Conservation (phyloP, 2,888 invertebrate genomes). For the Perdita meconis region DNA sequence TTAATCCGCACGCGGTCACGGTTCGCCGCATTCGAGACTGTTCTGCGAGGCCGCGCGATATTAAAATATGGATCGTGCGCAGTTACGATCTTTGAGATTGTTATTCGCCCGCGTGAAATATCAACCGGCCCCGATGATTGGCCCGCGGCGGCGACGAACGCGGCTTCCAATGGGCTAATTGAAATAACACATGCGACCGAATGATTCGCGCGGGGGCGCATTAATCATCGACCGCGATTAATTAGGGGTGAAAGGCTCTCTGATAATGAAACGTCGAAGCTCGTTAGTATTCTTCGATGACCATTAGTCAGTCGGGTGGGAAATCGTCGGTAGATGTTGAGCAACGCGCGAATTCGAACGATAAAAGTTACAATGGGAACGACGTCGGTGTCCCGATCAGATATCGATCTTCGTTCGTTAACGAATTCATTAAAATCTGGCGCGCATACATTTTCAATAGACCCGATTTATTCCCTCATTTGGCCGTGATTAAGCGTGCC, state of each 20-base stretch:
- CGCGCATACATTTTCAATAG: slow-evolving; percentile 25
- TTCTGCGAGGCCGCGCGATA: slow-evolving; percentile 9
- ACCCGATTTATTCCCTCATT: slow-evolving; percentile 49
- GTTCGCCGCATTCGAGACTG: background rate
- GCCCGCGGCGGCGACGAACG: slow-evolving; percentile 24
- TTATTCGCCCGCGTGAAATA: slow-evolving; percentile 24
- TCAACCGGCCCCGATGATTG: background rate
- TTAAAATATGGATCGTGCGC: slow-evolving; percentile 22
- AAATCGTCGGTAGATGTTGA: background rate
- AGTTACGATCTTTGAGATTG: slow-evolving; percentile 24
- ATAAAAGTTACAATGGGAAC: slow-evolving; percentile 28
- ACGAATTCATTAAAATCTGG: slow-evolving; percentile 33
- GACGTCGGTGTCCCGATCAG: background rate
- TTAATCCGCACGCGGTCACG: slow-evolving; percentile 18
- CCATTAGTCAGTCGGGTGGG: slow-evolving; percentile 34
- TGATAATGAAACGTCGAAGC: slow-evolving; percentile 47
- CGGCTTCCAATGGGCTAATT: slow-evolving; percentile 29
- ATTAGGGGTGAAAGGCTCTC: slow-evolving; percentile 33
- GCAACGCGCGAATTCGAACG: slow-evolving; percentile 9
- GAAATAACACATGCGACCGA: slow-evolving; percentile 40
- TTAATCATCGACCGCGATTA: slow-evolving; percentile 37
- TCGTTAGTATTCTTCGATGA: slow-evolving; percentile 37
- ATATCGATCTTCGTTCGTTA: slow-evolving; percentile 45
- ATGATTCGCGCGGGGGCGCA: slow-evolving; percentile 29
- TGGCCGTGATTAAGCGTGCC: slow-evolving; percentile 39